These are phyloP conservation scores for Zosterops lateralis DNA, from an alignment of 2,113 vertebrate genomes.

Conservation along the genomic window DNA sequence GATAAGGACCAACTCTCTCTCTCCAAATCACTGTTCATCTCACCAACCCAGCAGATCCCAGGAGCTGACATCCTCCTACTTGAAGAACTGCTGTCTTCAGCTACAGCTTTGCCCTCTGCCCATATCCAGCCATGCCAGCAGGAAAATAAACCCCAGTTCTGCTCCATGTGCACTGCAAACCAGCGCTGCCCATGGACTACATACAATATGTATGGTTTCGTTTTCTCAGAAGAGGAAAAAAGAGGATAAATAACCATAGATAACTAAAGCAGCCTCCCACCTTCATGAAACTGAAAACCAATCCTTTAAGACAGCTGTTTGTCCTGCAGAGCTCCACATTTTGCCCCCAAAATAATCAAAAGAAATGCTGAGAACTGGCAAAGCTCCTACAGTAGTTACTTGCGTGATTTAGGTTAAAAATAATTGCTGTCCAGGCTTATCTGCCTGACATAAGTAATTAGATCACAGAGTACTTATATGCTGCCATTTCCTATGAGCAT, in stretches of 20 bases:
- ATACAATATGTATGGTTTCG: rapidly evolving
- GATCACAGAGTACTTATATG: slow-evolving; percentile 37
- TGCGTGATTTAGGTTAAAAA: slow-evolving; percentile 38
- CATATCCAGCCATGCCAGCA: neutral
- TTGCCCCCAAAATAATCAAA: neutral
- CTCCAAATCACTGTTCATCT: neutral
- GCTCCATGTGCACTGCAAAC: neutral
- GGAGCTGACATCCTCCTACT: neutral
- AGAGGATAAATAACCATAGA: neutral
- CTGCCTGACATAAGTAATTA: slow-evolving; percentile 57
- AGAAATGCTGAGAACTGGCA: neutral
- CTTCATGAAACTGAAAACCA: neutral
- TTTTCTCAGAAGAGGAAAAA: neutral
- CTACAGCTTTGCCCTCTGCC: neutral
- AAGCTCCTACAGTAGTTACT: neutral
- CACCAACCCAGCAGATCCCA: neutral
- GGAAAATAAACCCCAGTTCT: neutral
- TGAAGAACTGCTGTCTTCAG: neutral
- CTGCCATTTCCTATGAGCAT: slow-evolving; percentile 52
- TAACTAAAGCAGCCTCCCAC: neutral
- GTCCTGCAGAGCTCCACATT: neutral
- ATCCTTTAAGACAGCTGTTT: neutral
- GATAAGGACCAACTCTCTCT: neutral
- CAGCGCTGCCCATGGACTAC: neutral
- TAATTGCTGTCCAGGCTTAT: slow-evolving; percentile 39